Evolutionary conservation across 2,888 invertebrate species (phyloP), one percentile per base, ranked within the genome.

Genomic region (Pseudococcus longispinus): DNA sequence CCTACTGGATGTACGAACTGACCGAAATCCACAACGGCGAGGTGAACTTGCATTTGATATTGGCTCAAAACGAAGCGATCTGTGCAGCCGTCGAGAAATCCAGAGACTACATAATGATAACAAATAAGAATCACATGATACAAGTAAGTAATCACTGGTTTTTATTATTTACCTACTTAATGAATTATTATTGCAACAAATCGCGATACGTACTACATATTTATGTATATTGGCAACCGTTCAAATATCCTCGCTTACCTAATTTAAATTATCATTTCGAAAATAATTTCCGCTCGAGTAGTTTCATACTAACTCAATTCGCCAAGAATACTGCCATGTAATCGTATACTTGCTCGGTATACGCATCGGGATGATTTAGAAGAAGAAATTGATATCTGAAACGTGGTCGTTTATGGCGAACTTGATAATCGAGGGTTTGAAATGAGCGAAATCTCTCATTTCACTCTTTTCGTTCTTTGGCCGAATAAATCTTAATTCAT

Each of bases 81-180:
- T 95, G 96, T 89, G 94, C 95, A 32, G 97, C 97, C n/a, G 92
- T 96, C 86, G 97, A 97, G 91, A 94, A 95, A 90, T 95, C 95
- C 90, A 93, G 94, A 88, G 97, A 98, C 91, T 94, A 97, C 89
- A 94, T 98, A 23, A 95, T 97, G 89, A 94, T 98, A 89, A 96
- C 97, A 26, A 96, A 97, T 91, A 95, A 95, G 90, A 93, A 95
- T 89, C 95, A 96, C 90, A 93, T 94, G 91, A 94, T 97, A 91
- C 94, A 96, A 92, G 96, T 95, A 90, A 87, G 80, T 60, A 26
- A 37, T 37, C 37, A n/a, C 29, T 85, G 29, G 20, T 60, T 32
- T 26, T 13, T 37, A 60, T 9, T 77, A 77, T 32, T 32, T 32
- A 77, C 37, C 37, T n/a, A 23, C 32, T 2, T 70, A 29, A 6